Percentiles rank a stretch among this genome's conserved stretches.
Conservation (phyloP, 2,113 vertebrate species). For the Tinamus guttatus region DNA sequence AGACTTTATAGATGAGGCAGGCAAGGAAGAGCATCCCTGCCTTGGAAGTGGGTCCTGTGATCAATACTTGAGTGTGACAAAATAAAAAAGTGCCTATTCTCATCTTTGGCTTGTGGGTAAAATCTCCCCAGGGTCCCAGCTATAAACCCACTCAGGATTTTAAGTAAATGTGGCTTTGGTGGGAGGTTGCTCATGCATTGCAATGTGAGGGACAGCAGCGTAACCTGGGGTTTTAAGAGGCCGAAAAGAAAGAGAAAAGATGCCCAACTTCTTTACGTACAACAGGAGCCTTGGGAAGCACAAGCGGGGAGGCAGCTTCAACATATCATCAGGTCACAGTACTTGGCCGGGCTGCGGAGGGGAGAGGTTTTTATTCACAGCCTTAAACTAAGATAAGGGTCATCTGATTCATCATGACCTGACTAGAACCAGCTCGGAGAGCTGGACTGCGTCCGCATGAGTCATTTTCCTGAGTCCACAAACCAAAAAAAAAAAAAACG, state of each 20-base stretch:
- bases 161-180: slow-evolving; percentile 45
- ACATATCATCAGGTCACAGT: background rate
- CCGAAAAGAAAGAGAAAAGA: background rate
- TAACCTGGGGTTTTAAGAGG: background rate
- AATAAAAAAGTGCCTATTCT: background rate
- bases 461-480: slow-evolving; percentile 65
- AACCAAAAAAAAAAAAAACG: too few relatives aligned
- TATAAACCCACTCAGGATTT: background rate
- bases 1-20: background rate
- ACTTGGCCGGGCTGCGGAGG: background rate
- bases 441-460: slow-evolving; percentile 71
- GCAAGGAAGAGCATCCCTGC: background rate
- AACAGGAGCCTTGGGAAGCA: background rate
- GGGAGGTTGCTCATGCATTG: slow-evolving; percentile 16
- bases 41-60: background rate
- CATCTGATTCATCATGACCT: slow-evolving; percentile 71
- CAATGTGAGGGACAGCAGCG: background rate
- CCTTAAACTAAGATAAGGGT: slow-evolving; percentile 63
- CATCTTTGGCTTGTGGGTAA: background rate
- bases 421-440: slow-evolving; percentile 59
- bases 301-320: slow-evolving; percentile 26
- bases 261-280: background rate
- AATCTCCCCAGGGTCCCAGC: background rate
- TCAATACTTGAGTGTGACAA: background rate
- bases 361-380: slow-evolving; percentile 56